Conservation (phyloP, 1,140 invertebrate genomes). For the Ceratosolen solmsi region DNA sequence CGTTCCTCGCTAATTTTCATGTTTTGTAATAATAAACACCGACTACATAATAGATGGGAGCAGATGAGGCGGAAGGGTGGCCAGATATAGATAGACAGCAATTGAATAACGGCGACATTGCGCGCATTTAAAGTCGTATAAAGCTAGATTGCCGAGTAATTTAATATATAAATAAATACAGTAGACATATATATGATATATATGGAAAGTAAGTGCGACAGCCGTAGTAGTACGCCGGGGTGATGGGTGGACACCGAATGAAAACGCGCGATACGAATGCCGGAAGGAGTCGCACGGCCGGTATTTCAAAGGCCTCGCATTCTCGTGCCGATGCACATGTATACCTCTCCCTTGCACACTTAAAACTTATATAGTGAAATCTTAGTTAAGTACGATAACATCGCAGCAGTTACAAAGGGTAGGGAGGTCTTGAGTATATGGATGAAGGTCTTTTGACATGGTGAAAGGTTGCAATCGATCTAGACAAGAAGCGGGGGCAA, state of each 20-base stretch:
- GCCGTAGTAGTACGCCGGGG: background rate
- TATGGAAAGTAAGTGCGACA: background rate
- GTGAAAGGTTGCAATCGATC: background rate
- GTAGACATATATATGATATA: slow-evolving; percentile 53
- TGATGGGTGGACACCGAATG: background rate
- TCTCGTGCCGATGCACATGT: background rate
- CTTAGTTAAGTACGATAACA: slow-evolving; percentile 45
- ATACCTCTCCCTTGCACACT: background rate
- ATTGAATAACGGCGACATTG: background rate
- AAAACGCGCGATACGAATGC: slow-evolving; percentile 37
- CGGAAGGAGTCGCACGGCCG: slow-evolving; percentile 4
- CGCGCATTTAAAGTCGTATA: slow-evolving; percentile 48
- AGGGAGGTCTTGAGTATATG: background rate
- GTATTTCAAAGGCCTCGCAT: slow-evolving; percentile 7
- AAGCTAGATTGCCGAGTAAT: slow-evolving; percentile 50
- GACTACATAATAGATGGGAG: background rate
- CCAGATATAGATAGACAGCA: slow-evolving; percentile 9
- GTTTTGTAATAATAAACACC: background rate
- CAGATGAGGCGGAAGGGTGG: background rate
- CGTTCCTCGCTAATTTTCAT: no score
- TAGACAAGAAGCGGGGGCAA: background rate
- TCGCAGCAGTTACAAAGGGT: background rate
- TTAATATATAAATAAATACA: slow-evolving; percentile 59
- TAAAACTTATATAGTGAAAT: slow-evolving; percentile 37
- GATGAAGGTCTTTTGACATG: background rate